These are phyloP conservation scores for Myiozetetes cayanensis DNA, from an alignment of 2,113 vertebrate species.

Conservation along the genomic window DNA sequence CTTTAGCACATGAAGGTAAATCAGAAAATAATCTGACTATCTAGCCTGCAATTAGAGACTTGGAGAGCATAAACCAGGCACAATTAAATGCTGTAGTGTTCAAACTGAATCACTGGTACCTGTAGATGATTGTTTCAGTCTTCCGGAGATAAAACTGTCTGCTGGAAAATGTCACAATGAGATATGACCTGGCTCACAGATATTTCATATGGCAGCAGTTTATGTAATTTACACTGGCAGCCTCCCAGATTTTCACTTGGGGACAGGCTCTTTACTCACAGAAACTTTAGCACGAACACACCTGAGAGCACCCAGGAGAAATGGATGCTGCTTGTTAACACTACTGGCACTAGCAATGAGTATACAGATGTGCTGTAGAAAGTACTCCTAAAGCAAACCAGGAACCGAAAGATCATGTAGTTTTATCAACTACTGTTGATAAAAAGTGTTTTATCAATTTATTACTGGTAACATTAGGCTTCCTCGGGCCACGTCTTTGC, in stretches of 20 bases:
- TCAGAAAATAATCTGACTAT: constrained; percentile 47
- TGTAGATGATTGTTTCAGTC: not conserved
- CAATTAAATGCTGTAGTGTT: not conserved
- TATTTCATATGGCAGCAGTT: not conserved
- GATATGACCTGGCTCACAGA: not conserved
- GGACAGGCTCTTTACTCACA: not conserved
- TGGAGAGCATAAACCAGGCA: constrained; percentile 19
- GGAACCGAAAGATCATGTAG: not conserved
- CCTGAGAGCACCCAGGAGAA: not conserved
- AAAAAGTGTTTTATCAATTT: not conserved
- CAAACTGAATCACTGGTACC: not conserved
- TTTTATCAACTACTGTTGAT: not conserved
- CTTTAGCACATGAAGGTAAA: constrained; percentile 38
- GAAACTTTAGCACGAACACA: not conserved
- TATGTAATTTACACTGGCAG: not conserved
- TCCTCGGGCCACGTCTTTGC: not conserved
- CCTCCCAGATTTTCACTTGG: not conserved
- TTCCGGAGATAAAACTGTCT: not conserved
- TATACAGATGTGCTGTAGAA: not conserved
- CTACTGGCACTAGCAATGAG: not conserved
- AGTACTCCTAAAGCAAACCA: not conserved
- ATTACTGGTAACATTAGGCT: not conserved
- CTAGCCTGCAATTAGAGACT: constrained; percentile 19
- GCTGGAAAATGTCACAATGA: not conserved
- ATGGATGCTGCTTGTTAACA: not conserved